Conservation (phyloP, 2,113 vertebrate genomes). For the Boulengerochromis microlepis region DNA sequence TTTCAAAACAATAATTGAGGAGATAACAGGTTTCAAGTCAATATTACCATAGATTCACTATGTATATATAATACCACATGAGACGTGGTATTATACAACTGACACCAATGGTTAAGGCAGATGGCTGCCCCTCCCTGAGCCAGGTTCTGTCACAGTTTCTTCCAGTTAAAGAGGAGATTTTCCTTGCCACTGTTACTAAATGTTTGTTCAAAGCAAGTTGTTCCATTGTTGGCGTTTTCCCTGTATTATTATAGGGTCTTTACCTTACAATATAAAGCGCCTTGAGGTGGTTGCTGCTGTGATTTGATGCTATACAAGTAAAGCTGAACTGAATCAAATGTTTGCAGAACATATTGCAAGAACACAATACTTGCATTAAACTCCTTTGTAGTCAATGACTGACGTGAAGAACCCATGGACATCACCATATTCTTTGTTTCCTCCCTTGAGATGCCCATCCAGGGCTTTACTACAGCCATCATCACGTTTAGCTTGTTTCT, state of each 20-base stretch:
- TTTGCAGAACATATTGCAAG: background rate
- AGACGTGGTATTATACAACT: accelerated
- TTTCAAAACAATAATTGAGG: background rate
- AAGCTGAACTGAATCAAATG: background rate
- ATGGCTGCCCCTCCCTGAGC: background rate
- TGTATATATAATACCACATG: background rate
- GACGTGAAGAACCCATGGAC: accelerated
- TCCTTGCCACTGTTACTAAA: background rate
- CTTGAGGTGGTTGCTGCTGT: background rate
- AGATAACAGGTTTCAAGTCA: background rate
- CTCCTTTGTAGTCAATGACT: background rate
- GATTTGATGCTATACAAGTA: background rate
- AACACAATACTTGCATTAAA: background rate
- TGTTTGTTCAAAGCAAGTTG: background rate
- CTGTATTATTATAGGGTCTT: background rate
- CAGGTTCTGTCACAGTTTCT: background rate
- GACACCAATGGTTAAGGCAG: background rate
- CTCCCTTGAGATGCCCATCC: background rate
- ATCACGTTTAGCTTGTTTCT: background rate
- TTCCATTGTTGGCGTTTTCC: accelerated
- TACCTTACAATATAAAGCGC: background rate
- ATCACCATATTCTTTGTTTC: background rate
- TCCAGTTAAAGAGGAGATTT: background rate
- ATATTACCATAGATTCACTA: background rate
- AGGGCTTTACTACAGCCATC: background rate